phyloP scores from a whole-genome alignment of 2,797 vertebrate genomes.

The Delichon dasypus region DNA sequence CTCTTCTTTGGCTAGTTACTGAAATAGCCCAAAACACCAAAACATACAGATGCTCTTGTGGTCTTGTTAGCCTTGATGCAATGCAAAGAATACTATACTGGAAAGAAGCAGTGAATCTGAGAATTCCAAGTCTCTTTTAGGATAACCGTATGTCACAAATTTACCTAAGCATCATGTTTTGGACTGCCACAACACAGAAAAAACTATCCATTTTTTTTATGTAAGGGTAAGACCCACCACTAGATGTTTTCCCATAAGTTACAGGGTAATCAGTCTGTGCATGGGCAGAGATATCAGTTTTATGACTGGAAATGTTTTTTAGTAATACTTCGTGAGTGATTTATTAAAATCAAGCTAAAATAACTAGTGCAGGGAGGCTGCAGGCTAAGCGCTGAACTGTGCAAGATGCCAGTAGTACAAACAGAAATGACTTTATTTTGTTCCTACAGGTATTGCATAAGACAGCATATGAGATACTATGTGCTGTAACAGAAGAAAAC shows the following conservation, averaged over 20 bases:
- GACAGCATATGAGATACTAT: not conserved
- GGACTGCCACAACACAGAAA: not conserved
- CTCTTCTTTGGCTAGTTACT: not conserved
- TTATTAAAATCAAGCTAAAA: not conserved
- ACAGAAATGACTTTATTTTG: not conserved
- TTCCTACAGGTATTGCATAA: not conserved
- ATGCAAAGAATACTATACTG: not conserved
- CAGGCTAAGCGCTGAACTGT: not conserved
- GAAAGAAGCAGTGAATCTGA: not conserved
- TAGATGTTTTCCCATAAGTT: not conserved
- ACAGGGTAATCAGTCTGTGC: not conserved
- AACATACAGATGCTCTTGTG: not conserved
- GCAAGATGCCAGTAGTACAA: not conserved
- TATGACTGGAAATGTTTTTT: not conserved
- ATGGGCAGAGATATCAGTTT: not conserved
- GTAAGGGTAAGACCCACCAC: not conserved
- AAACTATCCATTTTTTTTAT: not conserved
- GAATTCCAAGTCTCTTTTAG: not conserved
- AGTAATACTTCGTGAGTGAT: not conserved
- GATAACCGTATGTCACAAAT: not conserved
- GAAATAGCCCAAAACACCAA: not conserved
- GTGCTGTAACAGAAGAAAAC: not conserved
- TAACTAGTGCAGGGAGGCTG: not conserved
- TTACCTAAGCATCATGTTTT: not conserved
- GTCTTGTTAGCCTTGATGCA: not conserved